Evolutionary conservation across 2,888 invertebrate species (phyloP).

Genomic region (Graphium colonna): DNA sequence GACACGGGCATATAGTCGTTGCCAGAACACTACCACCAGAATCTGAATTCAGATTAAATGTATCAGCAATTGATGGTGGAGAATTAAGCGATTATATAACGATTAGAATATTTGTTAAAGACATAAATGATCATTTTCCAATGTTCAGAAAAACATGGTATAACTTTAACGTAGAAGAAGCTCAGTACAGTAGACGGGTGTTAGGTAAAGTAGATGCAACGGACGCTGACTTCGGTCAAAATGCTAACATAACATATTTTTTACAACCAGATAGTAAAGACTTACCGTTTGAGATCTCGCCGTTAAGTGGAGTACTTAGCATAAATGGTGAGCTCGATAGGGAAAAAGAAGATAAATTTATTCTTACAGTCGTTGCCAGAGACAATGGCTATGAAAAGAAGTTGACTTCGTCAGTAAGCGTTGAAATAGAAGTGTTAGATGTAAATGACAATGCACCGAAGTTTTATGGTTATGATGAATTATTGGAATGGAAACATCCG

Average conservation of each 20-base stretch:
- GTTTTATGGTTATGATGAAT: constrained; percentile 88
- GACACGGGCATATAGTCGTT: constrained; percentile 87
- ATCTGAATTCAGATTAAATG: constrained; percentile 86
- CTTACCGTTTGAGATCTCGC: constrained; percentile 85
- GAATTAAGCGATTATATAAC: constrained; percentile 85
- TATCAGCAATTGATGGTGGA: constrained; percentile 88
- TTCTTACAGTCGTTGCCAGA: constrained; percentile 85
- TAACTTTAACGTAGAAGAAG: constrained; percentile 90
- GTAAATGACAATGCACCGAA: constrained; percentile 91
- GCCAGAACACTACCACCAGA: constrained; percentile 86
- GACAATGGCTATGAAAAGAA: constrained; percentile 84
- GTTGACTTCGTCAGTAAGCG: constrained; percentile 86
- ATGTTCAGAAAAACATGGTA: constrained; percentile 91
- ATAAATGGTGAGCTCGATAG: constrained; percentile 89
- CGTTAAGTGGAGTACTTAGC: constrained; percentile 83
- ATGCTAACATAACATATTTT: constrained; percentile 87
- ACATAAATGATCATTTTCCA: constrained; percentile 92
- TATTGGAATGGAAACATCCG: constrained; percentile 70
- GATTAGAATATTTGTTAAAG: constrained; percentile 86
- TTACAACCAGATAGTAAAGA: constrained; percentile 72
- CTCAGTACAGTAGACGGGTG: constrained; percentile 84
- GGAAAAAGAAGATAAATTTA: constrained; percentile 85
- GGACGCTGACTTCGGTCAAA: constrained; percentile 89
- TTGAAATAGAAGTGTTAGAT: constrained; percentile 90
- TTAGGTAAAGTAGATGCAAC: constrained; percentile 88